A percentile compares a stretch with the other conserved stretches of the same genome.
These are phyloP conservation scores for Cyprinus carpio DNA, from an alignment of 2,113 vertebrate genomes.

Conservation along the genomic window DNA sequence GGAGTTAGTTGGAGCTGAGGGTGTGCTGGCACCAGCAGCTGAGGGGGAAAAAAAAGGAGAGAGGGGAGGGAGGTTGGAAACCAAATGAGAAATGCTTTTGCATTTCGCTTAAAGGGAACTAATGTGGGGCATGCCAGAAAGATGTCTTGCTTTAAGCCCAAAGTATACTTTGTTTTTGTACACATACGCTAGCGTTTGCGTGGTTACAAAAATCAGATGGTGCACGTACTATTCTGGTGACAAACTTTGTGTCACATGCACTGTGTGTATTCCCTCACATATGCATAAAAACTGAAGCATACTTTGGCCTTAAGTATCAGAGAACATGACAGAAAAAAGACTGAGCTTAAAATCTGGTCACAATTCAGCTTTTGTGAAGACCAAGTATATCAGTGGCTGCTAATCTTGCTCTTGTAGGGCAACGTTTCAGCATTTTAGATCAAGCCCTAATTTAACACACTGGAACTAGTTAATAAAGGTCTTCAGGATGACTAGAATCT, in stretches of 20 bases:
- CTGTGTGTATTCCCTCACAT: no score
- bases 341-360: not conserved
- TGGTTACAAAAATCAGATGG: not conserved
- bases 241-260: no score
- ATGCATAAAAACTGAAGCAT: no score
- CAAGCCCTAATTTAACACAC: not conserved
- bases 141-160: not conserved
- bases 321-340: not conserved
- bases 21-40: constrained; percentile 78
- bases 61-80: constrained; percentile 18
- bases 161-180: not conserved
- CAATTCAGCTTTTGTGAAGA: not conserved
- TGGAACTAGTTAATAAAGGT: not conserved
- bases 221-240: no score
- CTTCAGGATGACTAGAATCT: not conserved
- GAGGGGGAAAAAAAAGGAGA: constrained; percentile 62
- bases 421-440: not conserved
- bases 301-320: not conserved
- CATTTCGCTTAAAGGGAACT: not conserved
- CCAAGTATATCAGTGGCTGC: not conserved
- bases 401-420: not conserved
- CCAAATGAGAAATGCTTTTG: not conserved
- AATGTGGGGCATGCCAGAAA: not conserved
- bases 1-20: constrained; percentile 70
- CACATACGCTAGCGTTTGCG: not conserved